Percentiles rank a stretch among this genome's conserved stretches.
phyloP scores from a whole-genome alignment of 92 coral and sea anemone genomes.

The Blastomussa wellsi region DNA sequence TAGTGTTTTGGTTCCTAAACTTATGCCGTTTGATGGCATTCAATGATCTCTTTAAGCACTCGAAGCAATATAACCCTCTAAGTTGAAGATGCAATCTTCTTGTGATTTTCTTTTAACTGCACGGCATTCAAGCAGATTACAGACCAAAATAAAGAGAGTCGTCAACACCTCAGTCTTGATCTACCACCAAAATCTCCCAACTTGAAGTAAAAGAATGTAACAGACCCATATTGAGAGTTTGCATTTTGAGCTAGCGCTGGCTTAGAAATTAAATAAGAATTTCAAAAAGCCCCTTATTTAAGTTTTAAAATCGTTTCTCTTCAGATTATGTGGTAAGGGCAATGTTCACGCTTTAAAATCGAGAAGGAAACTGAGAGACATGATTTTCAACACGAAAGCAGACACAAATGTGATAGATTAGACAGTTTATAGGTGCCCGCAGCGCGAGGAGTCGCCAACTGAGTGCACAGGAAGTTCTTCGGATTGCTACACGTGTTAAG shows the following conservation, averaged over 20 bases:
- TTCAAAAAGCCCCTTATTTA: neutral
- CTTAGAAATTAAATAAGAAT: neutral
- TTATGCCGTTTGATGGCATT: neutral
- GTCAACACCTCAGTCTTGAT: neutral
- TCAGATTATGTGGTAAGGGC: neutral
- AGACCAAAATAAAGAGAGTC: neutral
- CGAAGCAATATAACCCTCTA: neutral
- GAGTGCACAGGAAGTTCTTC: constrained; percentile 23
- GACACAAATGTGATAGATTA: neutral
- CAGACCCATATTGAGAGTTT: neutral
- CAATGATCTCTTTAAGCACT: neutral
- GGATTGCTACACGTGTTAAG: constrained; percentile 19
- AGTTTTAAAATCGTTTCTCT: neutral
- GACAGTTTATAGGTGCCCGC: neutral
- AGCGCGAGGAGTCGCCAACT: neutral
- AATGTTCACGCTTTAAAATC: neutral
- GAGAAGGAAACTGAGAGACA: neutral
- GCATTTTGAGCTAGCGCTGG: neutral
- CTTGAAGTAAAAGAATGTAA: neutral
- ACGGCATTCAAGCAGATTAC: neutral
- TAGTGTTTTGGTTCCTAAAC: neutral
- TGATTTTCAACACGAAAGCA: neutral
- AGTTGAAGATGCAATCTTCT: neutral
- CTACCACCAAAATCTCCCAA: neutral
- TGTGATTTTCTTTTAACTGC: neutral